A percentile compares a stretch with the other conserved stretches of the same genome.
Evolutionary conservation across 2,113 vertebrate genomes (phyloP).

Genomic region (Falco punctatus): DNA sequence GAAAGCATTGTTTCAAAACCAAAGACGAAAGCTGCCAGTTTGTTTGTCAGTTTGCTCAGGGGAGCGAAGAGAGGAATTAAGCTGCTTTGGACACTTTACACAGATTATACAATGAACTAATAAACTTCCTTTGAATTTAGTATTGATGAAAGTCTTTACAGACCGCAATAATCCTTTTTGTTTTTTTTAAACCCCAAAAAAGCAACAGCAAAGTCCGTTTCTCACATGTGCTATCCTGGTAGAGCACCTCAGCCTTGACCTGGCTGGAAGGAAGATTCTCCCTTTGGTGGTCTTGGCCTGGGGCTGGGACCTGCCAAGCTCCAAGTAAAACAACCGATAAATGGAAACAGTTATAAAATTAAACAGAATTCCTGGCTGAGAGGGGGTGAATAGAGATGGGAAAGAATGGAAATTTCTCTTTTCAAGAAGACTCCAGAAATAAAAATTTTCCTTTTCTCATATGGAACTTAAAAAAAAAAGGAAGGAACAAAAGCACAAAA

Average conservation of each 20-base stretch:
- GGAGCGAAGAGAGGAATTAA: constrained; percentile 41
- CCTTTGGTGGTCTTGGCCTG: constrained; percentile 3
- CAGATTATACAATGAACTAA: constrained; percentile 28
- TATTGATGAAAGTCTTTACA: background rate
- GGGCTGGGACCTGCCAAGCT: background rate
- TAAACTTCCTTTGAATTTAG: constrained; percentile 27
- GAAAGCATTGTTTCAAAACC: constrained; percentile 54
- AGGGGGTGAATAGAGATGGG: background rate
- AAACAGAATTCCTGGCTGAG: background rate
- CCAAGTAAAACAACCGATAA: background rate
- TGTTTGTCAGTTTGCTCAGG: background rate
- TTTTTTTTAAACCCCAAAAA: background rate
- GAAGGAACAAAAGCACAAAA: background rate
- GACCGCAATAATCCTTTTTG: background rate
- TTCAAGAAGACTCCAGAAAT: background rate
- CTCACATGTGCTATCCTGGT: background rate
- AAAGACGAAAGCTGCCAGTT: background rate
- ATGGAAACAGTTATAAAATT: background rate
- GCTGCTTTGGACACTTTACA: constrained; percentile 39
- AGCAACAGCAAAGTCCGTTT: background rate
- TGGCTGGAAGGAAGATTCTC: background rate
- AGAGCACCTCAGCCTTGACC: background rate
- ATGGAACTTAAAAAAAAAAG: background rate
- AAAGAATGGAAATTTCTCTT: constrained; percentile 21
- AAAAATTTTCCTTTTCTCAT: background rate